A percentile compares a stretch with the other conserved stretches of the same genome.
Conservation (phyloP, 2,113 vertebrate species). For the Chunga burmeisteri region DNA sequence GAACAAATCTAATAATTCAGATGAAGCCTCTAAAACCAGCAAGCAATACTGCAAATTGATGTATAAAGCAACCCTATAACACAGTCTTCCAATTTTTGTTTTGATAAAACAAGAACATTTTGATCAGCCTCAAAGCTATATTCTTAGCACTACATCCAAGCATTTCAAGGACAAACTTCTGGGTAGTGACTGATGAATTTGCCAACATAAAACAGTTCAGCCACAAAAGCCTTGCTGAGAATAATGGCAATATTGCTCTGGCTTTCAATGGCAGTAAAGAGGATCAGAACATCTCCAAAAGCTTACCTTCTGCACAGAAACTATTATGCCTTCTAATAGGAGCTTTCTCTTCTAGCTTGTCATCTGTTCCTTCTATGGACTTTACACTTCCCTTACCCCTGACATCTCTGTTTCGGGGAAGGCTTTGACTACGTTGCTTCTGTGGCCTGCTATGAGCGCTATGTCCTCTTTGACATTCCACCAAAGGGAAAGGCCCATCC, state of each 20-base stretch:
- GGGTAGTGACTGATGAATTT: background rate
- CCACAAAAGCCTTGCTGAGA: background rate
- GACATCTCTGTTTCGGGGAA: conserved; percentile 84
- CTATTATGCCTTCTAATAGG: conserved; percentile 68
- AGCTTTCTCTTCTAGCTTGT: conserved; percentile 77
- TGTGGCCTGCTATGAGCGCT: conserved; percentile 75
- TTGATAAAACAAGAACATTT: background rate
- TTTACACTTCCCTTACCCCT: conserved; percentile 43
- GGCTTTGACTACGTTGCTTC: conserved; percentile 88
- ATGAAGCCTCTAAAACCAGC: background rate
- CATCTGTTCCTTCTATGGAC: conserved; percentile 72
- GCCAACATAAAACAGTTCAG: background rate
- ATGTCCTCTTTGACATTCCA: conserved; percentile 77
- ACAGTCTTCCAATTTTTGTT: background rate
- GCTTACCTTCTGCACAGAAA: conserved; percentile 68
- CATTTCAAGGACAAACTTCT: background rate
- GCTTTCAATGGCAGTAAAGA: background rate
- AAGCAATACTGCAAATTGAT: background rate
- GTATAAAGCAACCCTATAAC: background rate
- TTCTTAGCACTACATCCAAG: background rate
- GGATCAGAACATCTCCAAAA: background rate
- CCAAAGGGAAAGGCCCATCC: conserved; percentile 88
- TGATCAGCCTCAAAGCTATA: background rate
- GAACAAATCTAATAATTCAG: background rate
- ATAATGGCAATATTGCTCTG: background rate